These are phyloP conservation scores for Panzeria rudis DNA, from an alignment of 2,888 invertebrate genomes.

Conservation along the genomic window DNA sequence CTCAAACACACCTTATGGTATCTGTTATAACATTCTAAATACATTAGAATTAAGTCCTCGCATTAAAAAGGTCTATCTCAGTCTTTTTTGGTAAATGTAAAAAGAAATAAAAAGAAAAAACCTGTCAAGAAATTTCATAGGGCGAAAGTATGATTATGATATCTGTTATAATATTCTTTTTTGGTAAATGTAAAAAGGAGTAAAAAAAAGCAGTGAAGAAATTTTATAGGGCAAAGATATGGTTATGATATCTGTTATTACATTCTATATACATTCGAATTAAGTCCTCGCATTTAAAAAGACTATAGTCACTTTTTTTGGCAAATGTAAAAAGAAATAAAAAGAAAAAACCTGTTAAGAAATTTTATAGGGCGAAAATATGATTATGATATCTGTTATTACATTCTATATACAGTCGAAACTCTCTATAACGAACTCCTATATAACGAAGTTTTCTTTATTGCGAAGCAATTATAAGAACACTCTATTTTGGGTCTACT, in stretches of 20 bases:
- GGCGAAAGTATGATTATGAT: not conserved
- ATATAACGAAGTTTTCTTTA: no score
- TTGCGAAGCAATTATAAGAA: no score
- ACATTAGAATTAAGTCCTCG: constrained; percentile 13
- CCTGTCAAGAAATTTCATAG: constrained; percentile 15
- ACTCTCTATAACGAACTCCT: no score
- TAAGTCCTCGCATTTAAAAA: not conserved
- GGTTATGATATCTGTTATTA: not conserved
- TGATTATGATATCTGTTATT: no score
- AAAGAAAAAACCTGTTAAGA: not conserved
- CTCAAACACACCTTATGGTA: no score
- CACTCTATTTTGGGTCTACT: no score
- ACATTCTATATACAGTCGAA: no score
- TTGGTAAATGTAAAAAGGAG: no score
- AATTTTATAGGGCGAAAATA: not conserved
- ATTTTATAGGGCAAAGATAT: not conserved
- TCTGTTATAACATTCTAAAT: no score
- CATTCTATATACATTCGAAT: no score
- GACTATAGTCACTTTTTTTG: not conserved
- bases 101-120: constrained; percentile 36
- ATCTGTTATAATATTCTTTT: not conserved
- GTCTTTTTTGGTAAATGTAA: constrained; percentile 35
- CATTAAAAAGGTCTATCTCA: not conserved
- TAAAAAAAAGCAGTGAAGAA: not conserved
- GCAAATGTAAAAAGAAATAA: not conserved